Evolutionary conservation across 2,797 vertebrate species (phyloP).

Genomic region (Varecia variegata): DNA sequence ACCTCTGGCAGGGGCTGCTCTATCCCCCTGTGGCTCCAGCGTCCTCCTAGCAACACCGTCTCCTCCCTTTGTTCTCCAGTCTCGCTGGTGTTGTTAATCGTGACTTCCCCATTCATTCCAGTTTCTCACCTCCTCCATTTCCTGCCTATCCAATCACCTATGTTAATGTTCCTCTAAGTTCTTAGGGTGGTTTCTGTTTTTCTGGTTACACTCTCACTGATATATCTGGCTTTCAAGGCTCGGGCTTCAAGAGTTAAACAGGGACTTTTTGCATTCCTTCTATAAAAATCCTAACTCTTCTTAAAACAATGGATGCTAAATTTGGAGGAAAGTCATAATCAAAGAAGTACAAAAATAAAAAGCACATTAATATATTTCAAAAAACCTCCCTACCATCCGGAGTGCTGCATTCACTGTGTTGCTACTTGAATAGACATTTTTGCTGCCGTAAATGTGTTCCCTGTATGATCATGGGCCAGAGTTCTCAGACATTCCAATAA

Average conservation of each 20-base stretch:
- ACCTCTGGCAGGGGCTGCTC: too few species aligned
- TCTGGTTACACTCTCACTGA: background rate
- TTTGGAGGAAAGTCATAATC: background rate
- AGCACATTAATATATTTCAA: background rate
- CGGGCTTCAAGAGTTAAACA: background rate
- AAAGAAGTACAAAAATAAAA: background rate
- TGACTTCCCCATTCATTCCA: background rate
- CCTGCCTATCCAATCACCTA: background rate
- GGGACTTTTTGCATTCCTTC: background rate
- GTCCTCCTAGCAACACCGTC: too few species aligned
- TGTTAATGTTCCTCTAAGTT: background rate
- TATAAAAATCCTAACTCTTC: background rate
- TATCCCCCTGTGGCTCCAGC: background rate
- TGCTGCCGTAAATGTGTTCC: background rate
- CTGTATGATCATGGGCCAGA: background rate
- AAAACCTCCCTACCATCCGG: background rate
- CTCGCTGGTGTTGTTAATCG: background rate
- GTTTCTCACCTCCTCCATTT: background rate
- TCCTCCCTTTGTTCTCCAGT: background rate
- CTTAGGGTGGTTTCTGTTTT: slow-evolving; percentile 1
- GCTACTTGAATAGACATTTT: background rate
- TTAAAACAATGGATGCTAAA: background rate
- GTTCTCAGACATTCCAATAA: background rate
- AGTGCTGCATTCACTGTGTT: background rate
- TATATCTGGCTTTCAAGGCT: background rate